Base-by-base conservation (phyloP, 2,113 vertebrate species). In the Halcyon malimbica region DNA sequence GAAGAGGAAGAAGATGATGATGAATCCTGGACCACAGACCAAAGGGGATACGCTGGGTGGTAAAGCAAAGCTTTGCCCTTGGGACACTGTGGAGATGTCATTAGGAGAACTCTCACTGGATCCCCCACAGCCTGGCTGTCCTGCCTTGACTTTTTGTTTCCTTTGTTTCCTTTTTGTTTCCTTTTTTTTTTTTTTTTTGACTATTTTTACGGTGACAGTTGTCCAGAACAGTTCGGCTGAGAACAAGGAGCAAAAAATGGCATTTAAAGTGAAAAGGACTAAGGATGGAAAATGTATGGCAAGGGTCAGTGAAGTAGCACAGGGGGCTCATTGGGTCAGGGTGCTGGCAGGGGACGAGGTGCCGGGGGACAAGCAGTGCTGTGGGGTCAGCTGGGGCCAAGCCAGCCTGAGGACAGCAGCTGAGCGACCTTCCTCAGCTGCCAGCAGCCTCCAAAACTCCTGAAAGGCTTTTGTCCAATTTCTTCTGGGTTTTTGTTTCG, bases 291-390 rank as follows among this genome's bases (percentile, higher is more conserved):
- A 60, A 35, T 1, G 4, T 19, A 25, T 4, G 10, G 39, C 5
- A 5, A 83, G 62, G 67, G 35, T 14, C 1, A 4, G 41, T 9
- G 50, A 81, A 50, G 71, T 9, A 3, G 74, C 0, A 0, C 3
- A 10, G 51, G 67, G 54, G 46, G 35, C 39, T 24, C 6, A 0
- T 51, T 0, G 2, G 29, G 35, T 28, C 60, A 46, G 69, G 56
- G 56, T n/a, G 75, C 57, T 23, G 83, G 67, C 2, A 3, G 42
- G 35, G 75, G 56, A 48, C 46, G 1, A 8, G 19, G 51, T 64
- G 29, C 11, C 65, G 6, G 39, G 62, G 81, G 70, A 77, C 64
- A 77, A 76, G 10, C 56, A 28, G 82, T 5, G 3, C 65, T 10
- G 76, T 2, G 42, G 80, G 93, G 76, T 92, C 89, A 96, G 63